Conservation (phyloP, 2,797 vertebrate species). For the Strix occidentalis region DNA sequence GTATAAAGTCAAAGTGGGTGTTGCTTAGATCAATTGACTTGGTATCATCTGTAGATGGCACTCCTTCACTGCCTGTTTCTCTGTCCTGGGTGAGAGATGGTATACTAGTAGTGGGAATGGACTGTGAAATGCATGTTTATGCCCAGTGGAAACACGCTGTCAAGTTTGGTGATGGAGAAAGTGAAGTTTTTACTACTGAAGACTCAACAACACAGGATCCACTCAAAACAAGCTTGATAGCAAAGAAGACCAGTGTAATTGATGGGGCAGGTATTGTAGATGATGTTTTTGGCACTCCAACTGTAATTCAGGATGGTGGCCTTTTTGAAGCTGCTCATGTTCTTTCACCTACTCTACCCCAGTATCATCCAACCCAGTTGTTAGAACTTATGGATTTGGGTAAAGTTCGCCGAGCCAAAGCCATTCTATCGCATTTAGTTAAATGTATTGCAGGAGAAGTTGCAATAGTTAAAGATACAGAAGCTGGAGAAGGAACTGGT, state of each 20-base stretch:
- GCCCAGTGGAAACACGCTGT: constrained; percentile 95
- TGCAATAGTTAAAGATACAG: constrained; percentile 91
- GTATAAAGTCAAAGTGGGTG: constrained; percentile 95
- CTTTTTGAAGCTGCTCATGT: constrained; percentile 97
- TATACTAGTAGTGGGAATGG: constrained; percentile 97
- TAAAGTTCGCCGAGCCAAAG: constrained; percentile 94
- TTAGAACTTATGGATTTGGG: constrained; percentile 98
- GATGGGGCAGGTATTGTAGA: constrained; percentile 85
- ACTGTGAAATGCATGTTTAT: constrained; percentile 99
- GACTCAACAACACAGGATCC: constrained; percentile 70
- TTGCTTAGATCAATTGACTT: constrained; percentile 91
- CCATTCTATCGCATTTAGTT: constrained; percentile 96
- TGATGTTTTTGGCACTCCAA: constrained; percentile 88
- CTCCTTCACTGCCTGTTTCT: constrained; percentile 93
- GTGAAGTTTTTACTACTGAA: constrained; percentile 78
- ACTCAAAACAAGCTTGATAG: constrained; percentile 74
- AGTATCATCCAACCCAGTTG: constrained; percentile 97
- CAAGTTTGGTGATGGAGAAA: constrained; percentile 83
- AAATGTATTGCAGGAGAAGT: constrained; percentile 98
- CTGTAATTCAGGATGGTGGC: constrained; percentile 93
- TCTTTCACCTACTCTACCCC: constrained; percentile 94
- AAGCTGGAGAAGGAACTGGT: constrained; percentile 88
- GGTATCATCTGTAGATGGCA: constrained; percentile 94
- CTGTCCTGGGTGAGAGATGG: constrained; percentile 98
- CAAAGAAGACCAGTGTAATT: constrained; percentile 85